Conservation (phyloP, 2,888 invertebrate genomes). For the Phorcus lineatus region DNA sequence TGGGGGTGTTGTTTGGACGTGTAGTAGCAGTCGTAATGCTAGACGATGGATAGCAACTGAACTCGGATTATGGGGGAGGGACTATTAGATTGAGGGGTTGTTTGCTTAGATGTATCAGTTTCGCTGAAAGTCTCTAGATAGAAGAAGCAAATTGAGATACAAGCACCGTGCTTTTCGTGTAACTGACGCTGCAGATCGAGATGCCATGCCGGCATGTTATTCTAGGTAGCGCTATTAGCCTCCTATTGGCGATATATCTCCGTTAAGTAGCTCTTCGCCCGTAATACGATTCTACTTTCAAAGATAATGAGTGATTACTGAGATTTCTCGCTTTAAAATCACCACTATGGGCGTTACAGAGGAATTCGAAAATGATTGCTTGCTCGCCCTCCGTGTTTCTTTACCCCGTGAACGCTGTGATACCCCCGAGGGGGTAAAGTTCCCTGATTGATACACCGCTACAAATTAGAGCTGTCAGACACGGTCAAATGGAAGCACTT, state of each 20-base stretch:
- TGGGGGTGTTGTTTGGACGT: too few species aligned
- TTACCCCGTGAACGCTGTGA: not conserved
- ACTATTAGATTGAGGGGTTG: too few species aligned
- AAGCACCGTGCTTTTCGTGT: not conserved
- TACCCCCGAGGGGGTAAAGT: not conserved
- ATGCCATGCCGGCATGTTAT: not conserved
- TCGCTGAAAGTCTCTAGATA: too few species aligned
- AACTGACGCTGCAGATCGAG: not conserved
- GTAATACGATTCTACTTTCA: conserved; percentile 28
- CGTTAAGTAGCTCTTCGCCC: conserved; percentile 26
- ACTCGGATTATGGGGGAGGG: too few species aligned
- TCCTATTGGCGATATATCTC: conserved; percentile 23
- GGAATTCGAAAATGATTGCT: conserved; percentile 22
- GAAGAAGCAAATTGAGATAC: not conserved
- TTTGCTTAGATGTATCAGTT: too few species aligned
- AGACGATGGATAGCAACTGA: too few species aligned
- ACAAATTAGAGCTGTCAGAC: conserved; percentile 9
- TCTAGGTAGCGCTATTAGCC: conserved; percentile 14
- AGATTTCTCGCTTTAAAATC: conserved; percentile 15
- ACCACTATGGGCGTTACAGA: conserved; percentile 12
- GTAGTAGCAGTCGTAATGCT: too few species aligned
- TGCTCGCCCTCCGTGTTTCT: not conserved
- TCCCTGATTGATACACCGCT: not conserved
- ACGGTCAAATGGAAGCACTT: conserved; percentile 1
- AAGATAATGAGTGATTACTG: conserved; percentile 24